A percentile compares a stretch with the other conserved stretches of the same genome.
These are phyloP conservation scores for Clinocottus analis DNA, from an alignment of 2,113 vertebrate genomes.

Conservation along the genomic window DNA sequence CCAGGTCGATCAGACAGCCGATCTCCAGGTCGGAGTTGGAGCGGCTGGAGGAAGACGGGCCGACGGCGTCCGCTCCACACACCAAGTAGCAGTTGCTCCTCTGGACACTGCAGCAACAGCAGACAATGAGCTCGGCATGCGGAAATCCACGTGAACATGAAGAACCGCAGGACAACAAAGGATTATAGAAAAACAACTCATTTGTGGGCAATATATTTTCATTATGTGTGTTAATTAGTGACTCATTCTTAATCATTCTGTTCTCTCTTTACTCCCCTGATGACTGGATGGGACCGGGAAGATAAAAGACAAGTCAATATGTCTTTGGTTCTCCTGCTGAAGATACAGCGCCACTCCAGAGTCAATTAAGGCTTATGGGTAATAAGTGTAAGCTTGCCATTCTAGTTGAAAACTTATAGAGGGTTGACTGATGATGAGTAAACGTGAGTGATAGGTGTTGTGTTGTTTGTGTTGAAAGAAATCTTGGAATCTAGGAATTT, in stretches of 20 bases:
- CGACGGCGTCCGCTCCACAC: slow-evolving; percentile 89
- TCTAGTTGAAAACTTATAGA: background rate
- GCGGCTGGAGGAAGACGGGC: slow-evolving; percentile 85
- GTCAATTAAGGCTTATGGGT: background rate
- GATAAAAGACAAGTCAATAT: slow-evolving; percentile 1
- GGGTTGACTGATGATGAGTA: background rate
- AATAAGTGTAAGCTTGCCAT: background rate
- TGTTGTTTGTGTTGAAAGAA: background rate
- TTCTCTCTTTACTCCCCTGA: slow-evolving; percentile 19
- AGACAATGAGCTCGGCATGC: background rate
- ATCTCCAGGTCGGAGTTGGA: slow-evolving; percentile 92
- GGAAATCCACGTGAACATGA: background rate
- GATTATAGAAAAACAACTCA: background rate
- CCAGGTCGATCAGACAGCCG: slow-evolving; percentile 93
- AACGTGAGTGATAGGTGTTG: background rate
- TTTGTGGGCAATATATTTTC: background rate
- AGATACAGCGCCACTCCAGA: background rate
- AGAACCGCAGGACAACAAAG: slow-evolving; percentile 5
- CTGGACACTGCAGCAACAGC: slow-evolving; percentile 87
- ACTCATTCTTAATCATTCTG: slow-evolving; percentile 39
- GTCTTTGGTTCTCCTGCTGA: background rate
- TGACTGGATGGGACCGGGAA: slow-evolving; percentile 1
- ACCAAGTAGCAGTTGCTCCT: slow-evolving; percentile 98
- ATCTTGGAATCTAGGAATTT: background rate
- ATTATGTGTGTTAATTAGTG: slow-evolving; percentile 13